Conservation (phyloP, 2,888 invertebrate genomes). For the Mylabris sibirica region DNA sequence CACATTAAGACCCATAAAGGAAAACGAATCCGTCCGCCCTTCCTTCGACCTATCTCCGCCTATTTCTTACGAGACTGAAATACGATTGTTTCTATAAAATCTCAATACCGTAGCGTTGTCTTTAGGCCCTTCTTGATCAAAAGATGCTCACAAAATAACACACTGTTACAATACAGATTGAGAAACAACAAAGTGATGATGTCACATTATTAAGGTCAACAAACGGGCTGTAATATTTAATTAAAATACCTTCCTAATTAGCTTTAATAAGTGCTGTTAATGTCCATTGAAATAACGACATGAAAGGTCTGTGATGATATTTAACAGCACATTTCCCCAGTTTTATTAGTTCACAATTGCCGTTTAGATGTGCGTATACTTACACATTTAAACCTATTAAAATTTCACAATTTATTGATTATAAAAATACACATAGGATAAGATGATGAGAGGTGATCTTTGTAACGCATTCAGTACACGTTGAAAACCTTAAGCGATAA, state of each 20-base stretch:
- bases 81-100: background rate
- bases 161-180: constrained; percentile 35
- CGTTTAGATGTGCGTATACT: background rate
- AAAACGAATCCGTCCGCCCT: background rate
- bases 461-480: no score
- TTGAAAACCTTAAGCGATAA: background rate
- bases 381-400: background rate
- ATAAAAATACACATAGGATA: no score
- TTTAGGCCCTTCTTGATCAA: no score
- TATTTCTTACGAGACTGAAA: background rate
- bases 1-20: constrained; percentile 34
- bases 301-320: background rate
- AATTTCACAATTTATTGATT: no score
- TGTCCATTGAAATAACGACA: constrained; percentile 17
- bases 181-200: constrained; percentile 47
- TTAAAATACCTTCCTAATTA: constrained; percentile 37
- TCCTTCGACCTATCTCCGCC: background rate
- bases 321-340: constrained; percentile 2
- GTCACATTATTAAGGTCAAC: constrained; percentile 46
- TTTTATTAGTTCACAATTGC: background rate
- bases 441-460: no score
- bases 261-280: constrained; percentile 19
- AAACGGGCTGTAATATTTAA: constrained; percentile 36
- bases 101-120: background rate
- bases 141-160: no score